Evolutionary conservation across 2,113 vertebrate genomes (phyloP).

Genomic region (Australoheros scitulus): DNA sequence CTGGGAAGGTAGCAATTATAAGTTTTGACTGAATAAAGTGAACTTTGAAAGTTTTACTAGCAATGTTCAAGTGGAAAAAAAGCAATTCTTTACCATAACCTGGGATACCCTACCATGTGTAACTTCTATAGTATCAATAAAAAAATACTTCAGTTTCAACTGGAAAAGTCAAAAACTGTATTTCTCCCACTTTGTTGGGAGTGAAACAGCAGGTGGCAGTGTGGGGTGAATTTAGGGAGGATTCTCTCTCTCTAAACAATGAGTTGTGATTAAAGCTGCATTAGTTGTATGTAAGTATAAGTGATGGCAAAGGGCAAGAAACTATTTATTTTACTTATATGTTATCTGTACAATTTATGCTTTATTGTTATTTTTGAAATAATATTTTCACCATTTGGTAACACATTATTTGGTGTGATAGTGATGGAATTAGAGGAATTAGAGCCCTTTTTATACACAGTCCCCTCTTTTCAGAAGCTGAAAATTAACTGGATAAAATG

Average conservation of each 20-base stretch:
- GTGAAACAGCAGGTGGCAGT: slow-evolving; percentile 66
- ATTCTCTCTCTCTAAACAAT: not conserved
- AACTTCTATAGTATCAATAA: not conserved
- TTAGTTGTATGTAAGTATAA: not conserved
- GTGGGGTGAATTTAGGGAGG: slow-evolving; percentile 25
- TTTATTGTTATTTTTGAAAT: not conserved
- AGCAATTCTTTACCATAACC: not conserved
- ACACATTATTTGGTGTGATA: slow-evolving; percentile 39
- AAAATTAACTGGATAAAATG: not conserved
- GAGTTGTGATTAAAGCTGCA: not conserved
- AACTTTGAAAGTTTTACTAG: slow-evolving; percentile 4
- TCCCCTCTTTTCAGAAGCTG: not conserved
- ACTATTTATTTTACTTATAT: not conserved
- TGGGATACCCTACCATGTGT: not conserved
- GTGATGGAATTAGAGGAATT: not conserved
- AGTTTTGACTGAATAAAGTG: not conserved
- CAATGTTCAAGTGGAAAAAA: not conserved
- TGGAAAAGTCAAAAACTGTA: not conserved
- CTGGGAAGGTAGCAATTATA: not conserved
- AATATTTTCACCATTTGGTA: not conserved
- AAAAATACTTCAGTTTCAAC: not conserved
- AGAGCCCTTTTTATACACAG: not conserved
- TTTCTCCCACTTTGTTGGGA: not conserved
- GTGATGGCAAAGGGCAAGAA: not conserved
- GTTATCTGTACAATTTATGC: not conserved